Percentiles rank a stretch among this genome's conserved stretches.
phyloP scores from a whole-genome alignment of 1,140 invertebrate species.

The Pseudoatta argentina region DNA sequence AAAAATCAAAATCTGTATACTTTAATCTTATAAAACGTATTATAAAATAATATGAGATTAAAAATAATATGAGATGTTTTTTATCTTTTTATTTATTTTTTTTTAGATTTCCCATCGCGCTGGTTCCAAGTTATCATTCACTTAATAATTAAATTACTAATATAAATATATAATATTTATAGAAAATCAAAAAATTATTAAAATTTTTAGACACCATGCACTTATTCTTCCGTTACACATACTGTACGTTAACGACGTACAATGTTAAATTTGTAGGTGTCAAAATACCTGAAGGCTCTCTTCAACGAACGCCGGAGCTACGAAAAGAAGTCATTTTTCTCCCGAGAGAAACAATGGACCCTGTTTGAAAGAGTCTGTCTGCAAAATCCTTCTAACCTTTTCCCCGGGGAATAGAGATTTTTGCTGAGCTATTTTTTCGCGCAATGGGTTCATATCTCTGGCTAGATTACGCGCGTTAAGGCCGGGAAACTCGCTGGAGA shows the following conservation, averaged over 20 bases:
- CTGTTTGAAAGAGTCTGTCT: conserved; percentile 33
- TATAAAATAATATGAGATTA: too few species aligned
- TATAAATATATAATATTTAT: not conserved
- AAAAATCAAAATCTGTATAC: not conserved
- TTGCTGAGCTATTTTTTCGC: conserved; percentile 40
- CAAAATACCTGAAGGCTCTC: not conserved
- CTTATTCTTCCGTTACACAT: not conserved
- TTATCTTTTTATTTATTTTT: not conserved
- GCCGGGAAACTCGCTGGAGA: conserved; percentile 45
- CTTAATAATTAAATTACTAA: not conserved
- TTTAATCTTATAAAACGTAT: not conserved
- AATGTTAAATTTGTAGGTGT: conserved; percentile 14
- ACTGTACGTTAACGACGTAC: not conserved
- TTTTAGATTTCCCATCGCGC: not conserved
- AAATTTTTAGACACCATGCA: not conserved
- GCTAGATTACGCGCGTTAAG: conserved; percentile 59
- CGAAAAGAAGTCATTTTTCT: conserved; percentile 23
- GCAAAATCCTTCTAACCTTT: conserved; percentile 54
- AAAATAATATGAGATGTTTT: conserved; percentile 2
- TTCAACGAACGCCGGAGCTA: not conserved
- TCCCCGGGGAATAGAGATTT: conserved; percentile 33
- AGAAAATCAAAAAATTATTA: not conserved
- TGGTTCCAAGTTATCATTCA: not conserved
- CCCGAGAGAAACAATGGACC: conserved; percentile 39
- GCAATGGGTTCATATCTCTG: conserved; percentile 53